Conservation (phyloP, 2,888 invertebrate genomes). For the Anarsia innoxiella region DNA sequence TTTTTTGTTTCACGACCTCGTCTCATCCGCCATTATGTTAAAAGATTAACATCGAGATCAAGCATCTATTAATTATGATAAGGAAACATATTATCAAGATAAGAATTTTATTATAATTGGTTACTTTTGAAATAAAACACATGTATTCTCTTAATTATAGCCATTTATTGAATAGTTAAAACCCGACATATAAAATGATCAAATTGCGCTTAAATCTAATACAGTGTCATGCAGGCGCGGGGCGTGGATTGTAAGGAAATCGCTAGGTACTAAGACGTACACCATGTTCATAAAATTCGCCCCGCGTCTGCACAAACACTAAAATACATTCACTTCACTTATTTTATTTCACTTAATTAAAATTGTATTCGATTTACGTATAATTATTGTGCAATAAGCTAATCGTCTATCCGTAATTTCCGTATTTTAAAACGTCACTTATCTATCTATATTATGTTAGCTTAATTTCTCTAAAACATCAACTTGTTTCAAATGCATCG, state of each 20-base stretch:
- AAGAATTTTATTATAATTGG: no score
- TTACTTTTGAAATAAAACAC: constrained; percentile 24
- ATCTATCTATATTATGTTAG: no score
- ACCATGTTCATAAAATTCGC: no score
- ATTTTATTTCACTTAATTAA: constrained; percentile 10
- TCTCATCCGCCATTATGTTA: constrained; percentile 51
- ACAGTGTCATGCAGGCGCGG: no score
- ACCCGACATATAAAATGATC: constrained; percentile 37
- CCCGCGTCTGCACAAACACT: constrained; percentile 8
- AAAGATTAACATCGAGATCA: constrained; percentile 39
- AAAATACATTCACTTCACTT: constrained; percentile 12
- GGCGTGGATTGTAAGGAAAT: no score
- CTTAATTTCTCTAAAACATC: no score
- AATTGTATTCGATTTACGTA: constrained; percentile 20
- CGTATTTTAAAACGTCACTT: constrained; percentile 4
- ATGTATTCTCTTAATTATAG: constrained; percentile 21
- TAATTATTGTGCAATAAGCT: constrained; percentile 20
- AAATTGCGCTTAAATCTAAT: constrained; percentile 25
- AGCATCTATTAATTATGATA: background rate
- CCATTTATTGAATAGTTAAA: constrained; percentile 33
- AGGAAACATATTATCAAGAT: background rate
- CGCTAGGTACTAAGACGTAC: no score
- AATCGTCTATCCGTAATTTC: constrained; percentile 11
- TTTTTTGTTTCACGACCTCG: constrained; percentile 46
- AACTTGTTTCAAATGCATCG: no score